Percentiles rank a stretch among this genome's conserved stretches.
Evolutionary conservation across 1,140 invertebrate genomes (phyloP).

Genomic region (Drosophila pectinifera): DNA sequence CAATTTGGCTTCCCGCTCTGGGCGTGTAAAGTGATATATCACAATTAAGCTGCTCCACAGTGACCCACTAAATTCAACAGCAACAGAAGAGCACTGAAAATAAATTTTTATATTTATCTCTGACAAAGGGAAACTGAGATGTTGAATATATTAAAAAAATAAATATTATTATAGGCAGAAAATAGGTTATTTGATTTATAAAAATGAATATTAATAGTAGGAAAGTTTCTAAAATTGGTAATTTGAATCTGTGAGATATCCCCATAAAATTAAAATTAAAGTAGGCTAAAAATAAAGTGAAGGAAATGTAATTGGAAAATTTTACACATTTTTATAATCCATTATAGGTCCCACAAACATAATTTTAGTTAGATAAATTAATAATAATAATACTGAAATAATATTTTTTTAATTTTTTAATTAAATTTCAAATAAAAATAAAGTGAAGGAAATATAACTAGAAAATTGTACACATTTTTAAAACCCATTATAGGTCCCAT

Average conservation of each 20-base stretch:
- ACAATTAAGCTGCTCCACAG: conserved; percentile 71
- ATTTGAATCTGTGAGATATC: no score
- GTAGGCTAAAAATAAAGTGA: no score
- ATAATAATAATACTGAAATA: neutral
- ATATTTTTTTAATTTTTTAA: neutral
- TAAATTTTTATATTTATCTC: neutral
- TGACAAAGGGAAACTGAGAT: neutral
- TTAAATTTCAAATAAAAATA: no score
- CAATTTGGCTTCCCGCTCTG: conserved; percentile 27
- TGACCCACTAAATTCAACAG: conserved; percentile 66
- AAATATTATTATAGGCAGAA: neutral
- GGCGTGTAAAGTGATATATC: conserved; percentile 67
- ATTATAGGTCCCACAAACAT: neutral
- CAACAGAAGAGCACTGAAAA: conserved; percentile 4
- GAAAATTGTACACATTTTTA: no score
- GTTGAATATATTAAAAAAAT: neutral
- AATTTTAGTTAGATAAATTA: neutral
- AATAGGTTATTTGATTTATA: no score
- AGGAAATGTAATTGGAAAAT: no score
- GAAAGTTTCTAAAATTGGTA: no score
- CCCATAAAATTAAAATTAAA: no score
- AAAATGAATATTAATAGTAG: no score
- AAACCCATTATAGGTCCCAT: neutral
- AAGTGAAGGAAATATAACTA: no score
- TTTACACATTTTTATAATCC: neutral